These are phyloP conservation scores for Podarcis lilfordi DNA, from an alignment of 2,797 vertebrate species.

Conservation along the genomic window DNA sequence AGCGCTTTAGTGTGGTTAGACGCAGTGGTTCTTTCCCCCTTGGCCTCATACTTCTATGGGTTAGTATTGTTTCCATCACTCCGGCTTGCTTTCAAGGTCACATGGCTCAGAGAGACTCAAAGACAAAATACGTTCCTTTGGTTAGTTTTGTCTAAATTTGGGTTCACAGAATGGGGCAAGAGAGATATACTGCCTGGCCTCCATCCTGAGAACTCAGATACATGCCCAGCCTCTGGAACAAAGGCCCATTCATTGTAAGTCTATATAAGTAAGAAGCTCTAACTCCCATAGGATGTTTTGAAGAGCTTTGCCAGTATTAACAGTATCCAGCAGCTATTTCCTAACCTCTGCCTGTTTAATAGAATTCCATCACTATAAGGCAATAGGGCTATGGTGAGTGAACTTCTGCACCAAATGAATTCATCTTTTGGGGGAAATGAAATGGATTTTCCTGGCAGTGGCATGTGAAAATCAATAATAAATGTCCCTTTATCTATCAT, in stretches of 20 bases:
- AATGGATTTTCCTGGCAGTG: slow-evolving; percentile 15
- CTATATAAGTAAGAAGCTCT: neutral
- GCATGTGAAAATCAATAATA: slow-evolving; percentile 11
- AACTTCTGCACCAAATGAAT: neutral
- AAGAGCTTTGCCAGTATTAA: slow-evolving; percentile 11
- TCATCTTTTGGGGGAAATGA: neutral
- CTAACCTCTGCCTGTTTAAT: neutral
- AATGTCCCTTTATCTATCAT: neutral
- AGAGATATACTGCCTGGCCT: no score
- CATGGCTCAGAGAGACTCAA: neutral
- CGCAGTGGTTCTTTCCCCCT: neutral
- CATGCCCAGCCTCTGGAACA: neutral
- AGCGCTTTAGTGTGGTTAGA: neutral
- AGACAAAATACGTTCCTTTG: neutral
- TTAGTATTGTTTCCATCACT: neutral
- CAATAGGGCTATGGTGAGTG: neutral
- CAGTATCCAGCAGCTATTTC: neutral
- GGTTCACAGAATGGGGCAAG: no score
- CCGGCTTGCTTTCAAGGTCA: neutral
- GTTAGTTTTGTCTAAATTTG: neutral
- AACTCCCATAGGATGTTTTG: slow-evolving; percentile 3
- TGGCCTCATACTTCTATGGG: neutral
- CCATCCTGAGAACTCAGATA: neutral
- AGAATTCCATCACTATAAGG: slow-evolving; percentile 8
- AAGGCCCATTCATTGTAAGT: neutral